Conservation (phyloP, 2,888 invertebrate species). For the Iphiclides podalirius region DNA sequence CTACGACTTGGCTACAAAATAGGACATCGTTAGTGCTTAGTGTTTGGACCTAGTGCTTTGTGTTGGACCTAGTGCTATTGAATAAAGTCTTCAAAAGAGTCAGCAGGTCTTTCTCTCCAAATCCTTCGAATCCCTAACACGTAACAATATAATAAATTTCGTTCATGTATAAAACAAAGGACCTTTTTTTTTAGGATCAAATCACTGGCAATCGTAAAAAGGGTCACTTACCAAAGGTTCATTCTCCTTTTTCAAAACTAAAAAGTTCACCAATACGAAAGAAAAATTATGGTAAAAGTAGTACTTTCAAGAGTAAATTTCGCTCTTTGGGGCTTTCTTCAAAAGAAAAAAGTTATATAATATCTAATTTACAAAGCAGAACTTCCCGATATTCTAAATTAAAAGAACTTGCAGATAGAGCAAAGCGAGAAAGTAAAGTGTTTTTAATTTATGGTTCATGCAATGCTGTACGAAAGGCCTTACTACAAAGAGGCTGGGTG, state of each 20-base stretch:
- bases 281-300: slow-evolving; percentile 18
- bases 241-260: not conserved
- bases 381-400: slow-evolving; percentile 49
- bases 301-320: slow-evolving; percentile 30
- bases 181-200: slow-evolving; percentile 39
- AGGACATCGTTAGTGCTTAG: too few species aligned
- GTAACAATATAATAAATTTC: too few species aligned
- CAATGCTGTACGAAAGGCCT: slow-evolving; percentile 76
- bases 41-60: too few species aligned
- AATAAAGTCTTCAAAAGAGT: too few species aligned
- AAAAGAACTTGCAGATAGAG: slow-evolving; percentile 65
- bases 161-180: too few species aligned
- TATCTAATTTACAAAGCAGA: slow-evolving; percentile 54
- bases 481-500: slow-evolving; percentile 85
- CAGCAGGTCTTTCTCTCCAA: too few species aligned
- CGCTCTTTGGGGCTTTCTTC: slow-evolving; percentile 46
- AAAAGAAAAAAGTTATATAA: slow-evolving; percentile 60
- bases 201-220: slow-evolving; percentile 30
- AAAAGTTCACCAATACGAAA: slow-evolving; percentile 24
- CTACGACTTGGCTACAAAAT: too few species aligned
- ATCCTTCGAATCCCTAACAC: too few species aligned
- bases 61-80: too few species aligned
- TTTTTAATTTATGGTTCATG: slow-evolving; percentile 78
- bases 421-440: slow-evolving; percentile 74
- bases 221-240: slow-evolving; percentile 32